A percentile compares a stretch with the other conserved stretches of the same genome.
phyloP scores from a whole-genome alignment of 2,888 invertebrate genomes.

The Amblyjoppa proteus region DNA sequence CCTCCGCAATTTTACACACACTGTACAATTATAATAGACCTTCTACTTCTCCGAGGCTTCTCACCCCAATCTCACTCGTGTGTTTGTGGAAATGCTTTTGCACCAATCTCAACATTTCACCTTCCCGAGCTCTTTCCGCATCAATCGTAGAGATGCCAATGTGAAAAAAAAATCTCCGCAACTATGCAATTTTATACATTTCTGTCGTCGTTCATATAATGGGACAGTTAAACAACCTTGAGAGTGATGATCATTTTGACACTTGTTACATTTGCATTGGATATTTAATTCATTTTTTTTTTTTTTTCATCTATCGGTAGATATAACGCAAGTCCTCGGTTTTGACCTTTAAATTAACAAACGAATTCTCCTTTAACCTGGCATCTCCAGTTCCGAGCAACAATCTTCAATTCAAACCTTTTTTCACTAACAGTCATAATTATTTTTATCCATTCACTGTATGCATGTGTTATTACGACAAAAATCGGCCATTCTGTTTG shows the following conservation, averaged over 20 bases:
- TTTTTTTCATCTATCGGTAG: background rate
- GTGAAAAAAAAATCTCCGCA: background rate
- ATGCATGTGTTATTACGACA: background rate
- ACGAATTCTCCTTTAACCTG: background rate
- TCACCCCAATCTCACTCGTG: constrained; percentile 28
- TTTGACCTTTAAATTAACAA: background rate
- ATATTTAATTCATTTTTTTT: background rate
- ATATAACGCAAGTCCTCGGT: background rate
- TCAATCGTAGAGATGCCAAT: constrained; percentile 11
- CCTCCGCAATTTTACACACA: constrained; percentile 39
- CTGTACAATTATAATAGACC: constrained; percentile 29
- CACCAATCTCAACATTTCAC: background rate
- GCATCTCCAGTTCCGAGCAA: background rate
- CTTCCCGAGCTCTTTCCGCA: constrained; percentile 4
- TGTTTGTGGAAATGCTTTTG: constrained; percentile 18
- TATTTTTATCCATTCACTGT: background rate
- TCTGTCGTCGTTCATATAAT: background rate
- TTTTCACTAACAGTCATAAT: background rate
- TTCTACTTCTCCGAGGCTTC: constrained; percentile 19
- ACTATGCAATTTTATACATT: background rate
- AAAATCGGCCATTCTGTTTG: constrained; percentile 1
- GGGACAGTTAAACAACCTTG: background rate
- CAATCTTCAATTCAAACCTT: background rate
- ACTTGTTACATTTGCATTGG: background rate
- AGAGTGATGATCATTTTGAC: background rate